These are phyloP conservation scores for Epinephelus malabaricus DNA, from an alignment of 2,797 vertebrate genomes.

Conservation along the genomic window DNA sequence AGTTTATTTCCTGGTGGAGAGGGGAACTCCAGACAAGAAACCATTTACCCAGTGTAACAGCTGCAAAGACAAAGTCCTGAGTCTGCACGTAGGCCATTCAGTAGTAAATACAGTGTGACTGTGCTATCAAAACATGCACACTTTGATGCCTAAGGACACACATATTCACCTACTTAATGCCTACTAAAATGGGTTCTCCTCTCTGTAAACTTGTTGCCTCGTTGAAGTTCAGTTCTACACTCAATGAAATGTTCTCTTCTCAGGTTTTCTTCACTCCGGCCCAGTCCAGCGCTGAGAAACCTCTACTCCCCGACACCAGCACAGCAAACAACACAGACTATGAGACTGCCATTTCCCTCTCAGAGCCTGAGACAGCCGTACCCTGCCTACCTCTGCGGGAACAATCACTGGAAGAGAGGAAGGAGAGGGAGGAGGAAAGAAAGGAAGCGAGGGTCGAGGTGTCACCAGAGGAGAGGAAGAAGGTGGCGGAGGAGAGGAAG, in stretches of 20 bases:
- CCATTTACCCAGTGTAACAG: slow-evolving; percentile 2
- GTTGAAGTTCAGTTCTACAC: slow-evolving; percentile 7
- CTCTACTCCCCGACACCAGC: slow-evolving; percentile 78
- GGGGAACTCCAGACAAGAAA: slow-evolving; percentile 20
- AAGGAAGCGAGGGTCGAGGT: slow-evolving; percentile 63
- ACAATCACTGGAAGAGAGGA: slow-evolving; percentile 77
- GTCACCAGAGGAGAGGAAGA: slow-evolving; percentile 52
- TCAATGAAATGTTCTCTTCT: slow-evolving; percentile 33
- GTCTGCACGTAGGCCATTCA: neutral
- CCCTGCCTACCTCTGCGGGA: slow-evolving; percentile 68
- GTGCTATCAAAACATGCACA: slow-evolving; percentile 35
- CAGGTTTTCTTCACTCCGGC: slow-evolving; percentile 82
- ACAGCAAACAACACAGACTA: slow-evolving; percentile 80
- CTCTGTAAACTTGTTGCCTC: slow-evolving; percentile 1
- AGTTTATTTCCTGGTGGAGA: slow-evolving; percentile 29
- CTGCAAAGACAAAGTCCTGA: slow-evolving; percentile 18
- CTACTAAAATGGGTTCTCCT: neutral
- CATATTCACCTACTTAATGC: slow-evolving; percentile 18
- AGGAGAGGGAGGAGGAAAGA: slow-evolving; percentile 75
- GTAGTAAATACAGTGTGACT: slow-evolving; percentile 38
- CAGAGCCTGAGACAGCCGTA: slow-evolving; percentile 79
- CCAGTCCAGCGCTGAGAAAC: slow-evolving; percentile 78
- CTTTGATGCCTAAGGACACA: slow-evolving; percentile 31
- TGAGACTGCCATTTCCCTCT: slow-evolving; percentile 74
- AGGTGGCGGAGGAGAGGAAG: slow-evolving; percentile 53